Conservation (phyloP, 2,113 vertebrate species). For the Solenodon paradoxus region DNA sequence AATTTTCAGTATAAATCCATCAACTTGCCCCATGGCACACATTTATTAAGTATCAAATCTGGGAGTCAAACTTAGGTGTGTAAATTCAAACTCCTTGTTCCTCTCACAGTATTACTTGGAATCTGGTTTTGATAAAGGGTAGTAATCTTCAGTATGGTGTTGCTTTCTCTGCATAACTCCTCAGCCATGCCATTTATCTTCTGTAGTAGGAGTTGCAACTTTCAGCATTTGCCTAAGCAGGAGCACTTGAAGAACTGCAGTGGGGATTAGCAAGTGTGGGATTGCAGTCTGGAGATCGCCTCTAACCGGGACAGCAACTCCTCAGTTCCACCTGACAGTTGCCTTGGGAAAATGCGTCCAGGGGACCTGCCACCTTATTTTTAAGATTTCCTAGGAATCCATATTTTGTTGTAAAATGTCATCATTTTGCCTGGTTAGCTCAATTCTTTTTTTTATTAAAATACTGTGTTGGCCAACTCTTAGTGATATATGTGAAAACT, state of each 20-base stretch:
- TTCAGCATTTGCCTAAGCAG: background rate
- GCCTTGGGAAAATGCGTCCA: background rate
- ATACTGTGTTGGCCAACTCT: background rate
- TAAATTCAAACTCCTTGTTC: background rate
- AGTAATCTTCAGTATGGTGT: conserved; percentile 6
- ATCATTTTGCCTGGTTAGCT: background rate
- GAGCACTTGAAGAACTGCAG: background rate
- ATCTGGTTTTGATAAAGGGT: background rate
- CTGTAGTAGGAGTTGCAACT: background rate
- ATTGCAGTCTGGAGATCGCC: background rate
- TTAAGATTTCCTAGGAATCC: conserved; percentile 41
- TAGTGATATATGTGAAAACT: background rate
- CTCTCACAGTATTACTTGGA: background rate
- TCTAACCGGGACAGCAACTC: background rate
- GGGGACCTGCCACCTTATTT: background rate
- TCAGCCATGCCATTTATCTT: background rate
- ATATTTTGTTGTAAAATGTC: background rate
- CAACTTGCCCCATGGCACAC: background rate
- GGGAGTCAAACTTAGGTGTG: background rate
- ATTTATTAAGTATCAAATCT: background rate
- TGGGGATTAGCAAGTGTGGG: background rate
- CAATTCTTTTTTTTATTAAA: conserved; percentile 44
- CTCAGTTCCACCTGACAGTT: background rate
- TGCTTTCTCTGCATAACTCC: background rate
- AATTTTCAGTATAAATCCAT: too few relatives aligned